A percentile compares a stretch with the other conserved stretches of the same genome.
Evolutionary conservation across 2,113 vertebrate genomes (phyloP).

Genomic region (Holacanthus passer): DNA sequence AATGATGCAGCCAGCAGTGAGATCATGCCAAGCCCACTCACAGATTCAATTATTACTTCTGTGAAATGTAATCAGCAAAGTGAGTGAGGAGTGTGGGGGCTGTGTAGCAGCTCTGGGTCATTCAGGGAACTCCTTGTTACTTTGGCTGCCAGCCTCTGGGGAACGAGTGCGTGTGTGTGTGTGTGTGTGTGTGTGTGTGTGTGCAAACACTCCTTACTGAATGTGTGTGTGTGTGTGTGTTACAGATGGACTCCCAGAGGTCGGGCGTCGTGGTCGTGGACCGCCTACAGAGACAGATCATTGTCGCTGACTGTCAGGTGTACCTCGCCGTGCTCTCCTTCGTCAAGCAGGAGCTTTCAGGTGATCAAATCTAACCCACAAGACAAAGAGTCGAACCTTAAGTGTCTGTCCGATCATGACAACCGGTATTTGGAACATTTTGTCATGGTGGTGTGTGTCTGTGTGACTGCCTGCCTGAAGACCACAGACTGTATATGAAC

Average conservation of each 20-base stretch:
- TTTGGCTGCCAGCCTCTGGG: slow-evolving; percentile 7
- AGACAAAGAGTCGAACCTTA: neutral
- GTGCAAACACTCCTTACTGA: neutral
- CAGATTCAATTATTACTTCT: slow-evolving; percentile 63
- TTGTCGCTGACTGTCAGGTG: slow-evolving; percentile 98
- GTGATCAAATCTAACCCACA: slow-evolving; percentile 72
- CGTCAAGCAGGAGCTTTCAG: slow-evolving; percentile 97
- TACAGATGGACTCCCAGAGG: slow-evolving; percentile 92
- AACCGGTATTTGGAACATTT: neutral
- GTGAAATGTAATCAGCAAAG: slow-evolving; percentile 67
- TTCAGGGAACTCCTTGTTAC: slow-evolving; percentile 14
- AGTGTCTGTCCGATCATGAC: slow-evolving; percentile 3
- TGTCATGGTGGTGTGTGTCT: neutral
- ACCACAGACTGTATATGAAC: neutral
- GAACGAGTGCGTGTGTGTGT: neutral
- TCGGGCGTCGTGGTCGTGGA: slow-evolving; percentile 90
- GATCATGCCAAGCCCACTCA: slow-evolving; percentile 61
- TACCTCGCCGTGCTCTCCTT: slow-evolving; percentile 97
- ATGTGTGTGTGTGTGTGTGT: slow-evolving; percentile 24
- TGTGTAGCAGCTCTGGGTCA: neutral
- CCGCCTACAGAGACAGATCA: slow-evolving; percentile 97
- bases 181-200: slow-evolving; percentile 15
- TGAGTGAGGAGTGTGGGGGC: slow-evolving; percentile 12
- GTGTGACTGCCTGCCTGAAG: neutral
- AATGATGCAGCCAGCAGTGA: slow-evolving; percentile 60